phyloP scores from a whole-genome alignment of 2,888 invertebrate genomes.

The Catocala fraxini region DNA sequence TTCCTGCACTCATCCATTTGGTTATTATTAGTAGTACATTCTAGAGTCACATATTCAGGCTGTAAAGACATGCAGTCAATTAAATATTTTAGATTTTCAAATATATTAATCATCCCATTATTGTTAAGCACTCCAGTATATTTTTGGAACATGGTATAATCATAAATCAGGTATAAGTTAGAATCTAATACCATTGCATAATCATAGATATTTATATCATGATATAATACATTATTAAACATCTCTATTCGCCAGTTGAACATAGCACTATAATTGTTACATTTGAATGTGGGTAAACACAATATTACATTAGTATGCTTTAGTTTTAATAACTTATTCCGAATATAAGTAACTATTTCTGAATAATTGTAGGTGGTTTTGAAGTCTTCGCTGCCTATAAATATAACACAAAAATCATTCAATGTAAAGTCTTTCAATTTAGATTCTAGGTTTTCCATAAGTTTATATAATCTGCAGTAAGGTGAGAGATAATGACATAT shows the following conservation, averaged over 20 bases:
- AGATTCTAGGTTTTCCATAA: background rate
- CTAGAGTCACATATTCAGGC: no score
- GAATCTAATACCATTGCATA: conserved; percentile 18
- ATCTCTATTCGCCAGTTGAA: background rate
- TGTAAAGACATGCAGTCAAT: no score
- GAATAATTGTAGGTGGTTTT: background rate
- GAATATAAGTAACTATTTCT: background rate
- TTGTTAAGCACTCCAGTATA: conserved; percentile 8
- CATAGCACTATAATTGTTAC: background rate
- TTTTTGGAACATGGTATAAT: conserved; percentile 11
- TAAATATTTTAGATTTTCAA: conserved; percentile 2
- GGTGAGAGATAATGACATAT: conserved; percentile 7
- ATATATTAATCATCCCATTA: conserved; percentile 10
- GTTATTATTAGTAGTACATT: background rate
- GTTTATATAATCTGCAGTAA: background rate
- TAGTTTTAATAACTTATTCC: background rate
- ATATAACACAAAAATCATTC: conserved; percentile 5
- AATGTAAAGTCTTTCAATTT: conserved; percentile 8
- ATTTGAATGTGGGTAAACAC: conserved; percentile 1
- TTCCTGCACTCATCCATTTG: background rate
- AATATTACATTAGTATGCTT: conserved; percentile 1
- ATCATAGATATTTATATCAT: conserved; percentile 7
- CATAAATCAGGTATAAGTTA: conserved; percentile 7
- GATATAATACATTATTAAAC: conserved; percentile 40
- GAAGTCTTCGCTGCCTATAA: conserved; percentile 4